Percentiles rank a stretch among this genome's conserved stretches.
Conservation (phyloP, 2,888 invertebrate species). For the Heliconius aoede region DNA sequence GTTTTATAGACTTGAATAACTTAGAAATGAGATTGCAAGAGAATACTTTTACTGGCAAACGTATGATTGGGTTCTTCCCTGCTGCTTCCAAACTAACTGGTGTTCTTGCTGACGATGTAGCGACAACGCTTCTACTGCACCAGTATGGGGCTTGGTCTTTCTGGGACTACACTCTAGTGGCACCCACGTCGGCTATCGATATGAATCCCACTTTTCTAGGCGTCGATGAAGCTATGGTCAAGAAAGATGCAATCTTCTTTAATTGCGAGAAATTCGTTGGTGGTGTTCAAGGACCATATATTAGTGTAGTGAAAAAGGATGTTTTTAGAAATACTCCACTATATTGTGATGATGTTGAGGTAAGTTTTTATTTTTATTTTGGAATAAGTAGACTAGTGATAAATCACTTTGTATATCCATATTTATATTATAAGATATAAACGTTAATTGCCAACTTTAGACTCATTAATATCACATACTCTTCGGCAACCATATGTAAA, state of each 20-base stretch:
- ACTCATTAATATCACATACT: neutral
- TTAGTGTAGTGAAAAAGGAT: conserved; percentile 80
- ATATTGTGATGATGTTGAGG: conserved; percentile 77
- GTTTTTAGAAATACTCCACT: conserved; percentile 75
- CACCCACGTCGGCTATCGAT: conserved; percentile 90
- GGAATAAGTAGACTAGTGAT: neutral
- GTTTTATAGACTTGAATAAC: conserved; percentile 90
- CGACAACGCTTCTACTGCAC: conserved; percentile 91
- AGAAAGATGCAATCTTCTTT: conserved; percentile 95
- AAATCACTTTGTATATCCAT: too few relatives aligned
- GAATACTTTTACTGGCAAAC: conserved; percentile 84
- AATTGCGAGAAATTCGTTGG: conserved; percentile 96
- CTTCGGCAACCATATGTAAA: neutral
- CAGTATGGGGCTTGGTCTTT: conserved; percentile 92
- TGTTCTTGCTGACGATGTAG: conserved; percentile 91
- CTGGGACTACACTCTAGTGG: conserved; percentile 95
- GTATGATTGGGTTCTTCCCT: conserved; percentile 92
- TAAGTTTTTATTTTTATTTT: conserved; percentile 53
- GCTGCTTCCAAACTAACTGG: conserved; percentile 96
- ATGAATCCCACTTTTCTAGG: conserved; percentile 91
- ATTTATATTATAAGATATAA: too few relatives aligned
- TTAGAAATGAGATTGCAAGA: conserved; percentile 88
- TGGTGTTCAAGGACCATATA: conserved; percentile 93
- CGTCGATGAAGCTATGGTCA: conserved; percentile 87
- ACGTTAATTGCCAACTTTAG: too few relatives aligned